Evolutionary conservation across 2,797 vertebrate genomes (phyloP).

Genomic region (Premnoplex brunnescens): DNA sequence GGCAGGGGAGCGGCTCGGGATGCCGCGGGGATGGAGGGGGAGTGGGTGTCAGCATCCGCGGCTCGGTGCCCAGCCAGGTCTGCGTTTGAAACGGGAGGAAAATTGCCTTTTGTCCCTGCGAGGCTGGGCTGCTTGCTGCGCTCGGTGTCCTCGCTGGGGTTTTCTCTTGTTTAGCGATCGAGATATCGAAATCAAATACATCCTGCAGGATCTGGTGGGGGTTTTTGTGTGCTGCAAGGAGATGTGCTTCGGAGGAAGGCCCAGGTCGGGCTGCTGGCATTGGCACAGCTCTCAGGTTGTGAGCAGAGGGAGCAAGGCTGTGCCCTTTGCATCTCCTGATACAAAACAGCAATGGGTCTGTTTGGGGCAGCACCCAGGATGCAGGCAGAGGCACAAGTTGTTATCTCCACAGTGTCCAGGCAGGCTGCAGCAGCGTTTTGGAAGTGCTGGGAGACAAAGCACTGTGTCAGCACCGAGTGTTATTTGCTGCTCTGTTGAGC

Average conservation of each 20-base stretch:
- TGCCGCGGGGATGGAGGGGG: not conserved
- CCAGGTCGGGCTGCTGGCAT: not conserved
- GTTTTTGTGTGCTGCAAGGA: not conserved
- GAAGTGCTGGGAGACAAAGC: constrained; percentile 45
- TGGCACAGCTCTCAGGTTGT: fast-evolving
- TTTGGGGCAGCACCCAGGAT: not conserved
- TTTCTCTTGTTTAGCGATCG: not conserved
- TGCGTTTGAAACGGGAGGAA: not conserved
- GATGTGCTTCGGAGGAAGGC: not conserved
- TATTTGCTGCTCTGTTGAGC: not conserved
- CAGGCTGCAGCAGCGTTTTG: not conserved
- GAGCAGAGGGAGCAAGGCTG: not conserved
- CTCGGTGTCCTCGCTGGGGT: not conserved
- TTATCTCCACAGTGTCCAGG: not conserved
- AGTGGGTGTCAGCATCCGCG: not conserved
- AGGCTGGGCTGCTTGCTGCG: not conserved
- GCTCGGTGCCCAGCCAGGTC: not conserved
- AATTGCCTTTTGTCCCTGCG: constrained; percentile 13
- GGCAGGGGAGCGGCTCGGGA: not conserved
- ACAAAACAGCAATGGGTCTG: not conserved
- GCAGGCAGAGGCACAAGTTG: not conserved
- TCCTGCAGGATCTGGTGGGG: not conserved
- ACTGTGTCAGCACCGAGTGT: not conserved
- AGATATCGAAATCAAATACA: fast-evolving
- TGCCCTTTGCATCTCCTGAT: not conserved